phyloP scores from a whole-genome alignment of 2,797 vertebrate genomes.

The Morus bassanus region DNA sequence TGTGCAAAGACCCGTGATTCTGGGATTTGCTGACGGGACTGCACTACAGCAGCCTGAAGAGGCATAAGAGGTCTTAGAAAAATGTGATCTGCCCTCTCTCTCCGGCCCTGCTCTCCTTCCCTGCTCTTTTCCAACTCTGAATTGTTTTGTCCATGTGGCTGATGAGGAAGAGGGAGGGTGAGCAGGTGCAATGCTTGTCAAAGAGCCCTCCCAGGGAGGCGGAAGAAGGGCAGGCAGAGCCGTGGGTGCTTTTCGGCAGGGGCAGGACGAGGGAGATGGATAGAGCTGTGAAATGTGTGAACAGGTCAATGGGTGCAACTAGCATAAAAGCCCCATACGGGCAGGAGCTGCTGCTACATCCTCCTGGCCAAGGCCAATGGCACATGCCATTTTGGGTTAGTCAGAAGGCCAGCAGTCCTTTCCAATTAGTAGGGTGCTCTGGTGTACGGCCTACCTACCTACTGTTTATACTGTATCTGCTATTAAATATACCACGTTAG shows the following conservation, averaged over 20 bases:
- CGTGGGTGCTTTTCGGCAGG: background rate
- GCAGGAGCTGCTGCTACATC: background rate
- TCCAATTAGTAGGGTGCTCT: background rate
- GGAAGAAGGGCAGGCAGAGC: background rate
- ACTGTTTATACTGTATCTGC: background rate
- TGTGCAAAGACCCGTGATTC: rapidly evolving
- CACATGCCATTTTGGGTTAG: background rate
- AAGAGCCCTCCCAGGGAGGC: background rate
- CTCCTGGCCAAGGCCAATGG: background rate
- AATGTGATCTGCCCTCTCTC: background rate
- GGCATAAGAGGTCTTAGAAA: background rate
- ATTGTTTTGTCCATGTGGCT: rapidly evolving
- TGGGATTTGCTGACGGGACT: background rate
- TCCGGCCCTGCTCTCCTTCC: background rate
- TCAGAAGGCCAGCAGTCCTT: background rate
- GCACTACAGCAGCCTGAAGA: background rate
- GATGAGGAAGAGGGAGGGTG: background rate
- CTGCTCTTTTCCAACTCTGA: background rate
- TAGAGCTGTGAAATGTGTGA: rapidly evolving
- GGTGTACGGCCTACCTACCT: background rate
- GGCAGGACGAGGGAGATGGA: background rate
- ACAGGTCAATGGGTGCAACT: background rate
- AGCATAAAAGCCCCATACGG: background rate
- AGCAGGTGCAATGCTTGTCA: background rate
- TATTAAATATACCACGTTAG: background rate